Conservation (phyloP, 1,140 invertebrate species). For the Oncopodura yosiiana region DNA sequence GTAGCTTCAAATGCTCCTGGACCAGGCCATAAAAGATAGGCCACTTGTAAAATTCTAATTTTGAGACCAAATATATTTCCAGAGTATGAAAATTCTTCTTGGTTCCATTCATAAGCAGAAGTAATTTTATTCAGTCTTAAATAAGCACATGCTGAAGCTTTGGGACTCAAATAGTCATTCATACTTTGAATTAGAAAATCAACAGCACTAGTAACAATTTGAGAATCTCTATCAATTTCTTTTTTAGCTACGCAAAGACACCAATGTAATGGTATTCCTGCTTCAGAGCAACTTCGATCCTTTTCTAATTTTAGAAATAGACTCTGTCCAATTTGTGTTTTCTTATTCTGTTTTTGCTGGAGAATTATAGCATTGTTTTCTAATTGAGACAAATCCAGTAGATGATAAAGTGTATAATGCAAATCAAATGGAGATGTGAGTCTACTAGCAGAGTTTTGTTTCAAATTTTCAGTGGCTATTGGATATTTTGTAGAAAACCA, state of each 20-base stretch:
- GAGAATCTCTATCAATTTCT: conserved; percentile 5
- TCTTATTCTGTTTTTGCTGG: not conserved
- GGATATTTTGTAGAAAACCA: conserved; percentile 57
- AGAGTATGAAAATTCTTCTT: no score
- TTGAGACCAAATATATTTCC: no score
- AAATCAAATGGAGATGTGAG: conserved; percentile 75
- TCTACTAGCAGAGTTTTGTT: conserved; percentile 56
- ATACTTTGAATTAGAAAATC: conserved; percentile 22
- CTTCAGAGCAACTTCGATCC: conserved; percentile 21
- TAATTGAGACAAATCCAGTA: conserved; percentile 36
- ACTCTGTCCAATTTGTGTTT: conserved; percentile 5
- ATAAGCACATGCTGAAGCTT: conserved; percentile 23
- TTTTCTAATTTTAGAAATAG: conserved; percentile 19
- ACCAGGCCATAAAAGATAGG: no score
- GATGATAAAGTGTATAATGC: conserved; percentile 50
- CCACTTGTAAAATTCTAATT: no score
- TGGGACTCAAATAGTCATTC: conserved; percentile 9
- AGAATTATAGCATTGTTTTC: no score
- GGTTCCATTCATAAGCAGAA: no score
- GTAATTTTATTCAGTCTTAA: conserved; percentile 20
- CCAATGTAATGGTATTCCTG: conserved; percentile 29
- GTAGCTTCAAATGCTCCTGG: no score
- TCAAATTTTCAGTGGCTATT: conserved; percentile 54
- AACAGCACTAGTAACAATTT: conserved; percentile 16
- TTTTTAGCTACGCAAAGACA: conserved; percentile 28